Evolutionary conservation across 2,113 vertebrate species (phyloP), one percentile per base, ranked within the genome.

Genomic region (Phodopus roborovskii): DNA sequence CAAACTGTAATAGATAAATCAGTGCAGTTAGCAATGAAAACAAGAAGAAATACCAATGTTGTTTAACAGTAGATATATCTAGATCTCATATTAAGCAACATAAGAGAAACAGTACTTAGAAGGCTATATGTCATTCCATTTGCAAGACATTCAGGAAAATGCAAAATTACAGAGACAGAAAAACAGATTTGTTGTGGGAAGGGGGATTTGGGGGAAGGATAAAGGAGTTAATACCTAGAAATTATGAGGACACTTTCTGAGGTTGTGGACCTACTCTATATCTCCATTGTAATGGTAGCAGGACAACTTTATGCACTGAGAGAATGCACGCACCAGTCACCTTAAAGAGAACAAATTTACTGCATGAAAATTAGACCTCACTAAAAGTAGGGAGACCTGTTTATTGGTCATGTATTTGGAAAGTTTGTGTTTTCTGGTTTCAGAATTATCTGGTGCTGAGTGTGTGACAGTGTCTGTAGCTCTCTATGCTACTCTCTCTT

Each of bases 101-200:
- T 70, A 33, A 94, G 79, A 53, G 53, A 92, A 94, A 13, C 26
- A 60, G 85, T 91, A 60, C 20, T 71, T 66, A 75, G 39, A 97
- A 95, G 33, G 33, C 50, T 85, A 53, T 1, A 56, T n/a, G 20
- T 88, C 7, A 70, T 64, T 66, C 42, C 28, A 79, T 90, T 75
- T 94, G 71, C 13, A 79, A 64, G 28, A 79, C 24, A 62, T 83
- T 90, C 45, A 62, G 5, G 2, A 89, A 88, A 96, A 91, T 39
- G 36, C 60, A 82, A 88, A 97, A 83, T 16, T 81, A 62, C 8
- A 91, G 50, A 30, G 10, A 48, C 2, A 86, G n/a, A 19, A 58
- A 84, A 77, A 89, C 15, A 77, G 50, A 81, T 62, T 48, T 86
- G 12, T 56, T 86, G 92, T 6, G 6, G 53, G 53, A 36, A 24